Conservation (phyloP, 2,113 vertebrate genomes). For the Collichthys lucidus region DNA sequence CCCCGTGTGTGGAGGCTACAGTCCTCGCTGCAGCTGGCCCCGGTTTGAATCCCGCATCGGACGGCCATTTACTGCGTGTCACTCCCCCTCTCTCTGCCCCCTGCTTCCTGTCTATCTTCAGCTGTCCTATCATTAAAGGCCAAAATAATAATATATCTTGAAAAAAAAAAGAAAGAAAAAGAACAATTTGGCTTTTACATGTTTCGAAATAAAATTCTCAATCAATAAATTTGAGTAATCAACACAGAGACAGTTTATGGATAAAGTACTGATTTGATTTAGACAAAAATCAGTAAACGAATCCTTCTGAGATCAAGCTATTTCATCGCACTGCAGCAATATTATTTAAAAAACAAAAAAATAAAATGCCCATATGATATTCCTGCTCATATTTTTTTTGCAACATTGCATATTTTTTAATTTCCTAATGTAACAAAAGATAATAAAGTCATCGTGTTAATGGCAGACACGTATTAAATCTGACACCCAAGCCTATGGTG, state of each 20-base stretch:
- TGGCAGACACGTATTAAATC: not conserved
- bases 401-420: not conserved
- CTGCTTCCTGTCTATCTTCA: too few species aligned
- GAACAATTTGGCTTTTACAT: too few species aligned
- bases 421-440: not conserved
- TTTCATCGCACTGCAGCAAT: not conserved
- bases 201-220: too few species aligned
- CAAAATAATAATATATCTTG: too few species aligned
- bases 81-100: too few species aligned
- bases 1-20: too few species aligned
- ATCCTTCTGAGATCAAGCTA: not conserved
- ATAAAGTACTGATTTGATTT: not conserved
- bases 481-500: not conserved
- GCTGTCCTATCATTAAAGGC: too few species aligned
- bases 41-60: too few species aligned
- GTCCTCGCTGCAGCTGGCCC: too few species aligned
- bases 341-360: not conserved
- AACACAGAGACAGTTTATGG: not conserved
- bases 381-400: not conserved
- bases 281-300: not conserved
- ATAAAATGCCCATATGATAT: not conserved
- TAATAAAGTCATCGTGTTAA: not conserved
- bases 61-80: too few species aligned
- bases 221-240: not conserved
- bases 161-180: too few species aligned